Conservation (phyloP, 2,113 vertebrate genomes). For the Beaufortia kweichowensis region DNA sequence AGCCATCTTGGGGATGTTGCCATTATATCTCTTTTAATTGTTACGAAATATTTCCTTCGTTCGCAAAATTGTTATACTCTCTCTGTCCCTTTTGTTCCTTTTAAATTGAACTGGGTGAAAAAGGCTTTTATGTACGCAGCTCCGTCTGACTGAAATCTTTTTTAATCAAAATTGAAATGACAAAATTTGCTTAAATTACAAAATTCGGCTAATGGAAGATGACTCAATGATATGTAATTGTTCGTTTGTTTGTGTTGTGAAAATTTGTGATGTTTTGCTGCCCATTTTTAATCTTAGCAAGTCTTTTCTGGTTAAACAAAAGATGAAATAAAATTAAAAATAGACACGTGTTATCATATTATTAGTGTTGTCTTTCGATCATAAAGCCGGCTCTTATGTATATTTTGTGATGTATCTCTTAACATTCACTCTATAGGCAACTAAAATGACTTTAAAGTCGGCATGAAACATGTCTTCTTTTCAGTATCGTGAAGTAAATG, state of each 20-base stretch:
- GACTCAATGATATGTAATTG: background rate
- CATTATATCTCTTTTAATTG: background rate
- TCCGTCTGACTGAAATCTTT: background rate
- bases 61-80: background rate
- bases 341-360: no score
- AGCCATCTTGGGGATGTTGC: background rate
- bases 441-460: no score
- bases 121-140: background rate
- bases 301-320: no score
- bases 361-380: no score
- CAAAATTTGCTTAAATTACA: background rate
- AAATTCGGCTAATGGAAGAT: background rate
- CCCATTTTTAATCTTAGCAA: conserved; percentile 1
- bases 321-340: no score
- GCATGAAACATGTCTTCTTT: no score
- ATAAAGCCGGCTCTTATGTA: no score
- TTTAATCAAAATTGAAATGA: background rate
- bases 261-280: background rate
- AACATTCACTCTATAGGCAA: no score
- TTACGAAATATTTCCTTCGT: background rate
- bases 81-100: background rate
- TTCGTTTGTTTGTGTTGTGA: background rate
- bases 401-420: no score
- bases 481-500: no score
- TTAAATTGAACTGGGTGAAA: background rate